Evolutionary conservation across 2,888 invertebrate genomes (phyloP).

Genomic region (Mycalesis mineus): DNA sequence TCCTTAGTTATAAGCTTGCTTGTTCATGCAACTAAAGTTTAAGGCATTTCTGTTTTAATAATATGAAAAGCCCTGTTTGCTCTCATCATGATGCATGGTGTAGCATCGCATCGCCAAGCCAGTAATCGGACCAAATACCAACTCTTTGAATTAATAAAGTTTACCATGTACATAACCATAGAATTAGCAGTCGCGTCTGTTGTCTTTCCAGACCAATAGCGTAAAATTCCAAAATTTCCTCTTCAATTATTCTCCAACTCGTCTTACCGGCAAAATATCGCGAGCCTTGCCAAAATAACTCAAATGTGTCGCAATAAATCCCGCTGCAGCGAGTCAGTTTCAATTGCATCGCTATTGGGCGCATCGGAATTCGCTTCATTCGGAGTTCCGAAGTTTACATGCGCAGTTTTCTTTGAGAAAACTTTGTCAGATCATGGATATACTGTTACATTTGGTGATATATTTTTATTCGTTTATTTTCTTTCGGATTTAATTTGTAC

Average conservation of each 20-base stretch:
- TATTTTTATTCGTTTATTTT: conserved; percentile 20
- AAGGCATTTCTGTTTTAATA: too few relatives aligned
- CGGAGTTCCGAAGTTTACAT: conserved; percentile 29
- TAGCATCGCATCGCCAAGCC: too few relatives aligned
- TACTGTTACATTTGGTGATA: conserved; percentile 30
- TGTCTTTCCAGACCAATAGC: conserved; percentile 1
- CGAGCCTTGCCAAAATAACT: conserved; percentile 36
- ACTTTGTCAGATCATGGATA: conserved; percentile 29
- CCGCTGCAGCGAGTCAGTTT: conserved; percentile 35
- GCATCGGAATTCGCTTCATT: conserved; percentile 32
- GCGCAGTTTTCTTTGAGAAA: conserved; percentile 37
- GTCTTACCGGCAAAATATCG: conserved; percentile 30
- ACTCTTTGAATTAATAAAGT: too few relatives aligned
- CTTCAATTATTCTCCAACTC: conserved; percentile 13
- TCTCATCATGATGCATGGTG: too few relatives aligned
- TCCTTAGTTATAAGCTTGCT: too few relatives aligned
- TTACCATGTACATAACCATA: neutral
- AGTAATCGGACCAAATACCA: too few relatives aligned
- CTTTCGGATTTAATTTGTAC: neutral
- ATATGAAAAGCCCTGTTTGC: too few relatives aligned
- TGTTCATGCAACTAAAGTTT: too few relatives aligned
- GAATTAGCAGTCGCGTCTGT: neutral
- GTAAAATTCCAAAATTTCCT: conserved; percentile 7
- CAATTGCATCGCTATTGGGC: conserved; percentile 38
- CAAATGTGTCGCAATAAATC: conserved; percentile 42